A percentile compares a stretch with the other conserved stretches of the same genome.
Conservation (phyloP, 1,140 invertebrate genomes). For the Batillaria attramentaria region DNA sequence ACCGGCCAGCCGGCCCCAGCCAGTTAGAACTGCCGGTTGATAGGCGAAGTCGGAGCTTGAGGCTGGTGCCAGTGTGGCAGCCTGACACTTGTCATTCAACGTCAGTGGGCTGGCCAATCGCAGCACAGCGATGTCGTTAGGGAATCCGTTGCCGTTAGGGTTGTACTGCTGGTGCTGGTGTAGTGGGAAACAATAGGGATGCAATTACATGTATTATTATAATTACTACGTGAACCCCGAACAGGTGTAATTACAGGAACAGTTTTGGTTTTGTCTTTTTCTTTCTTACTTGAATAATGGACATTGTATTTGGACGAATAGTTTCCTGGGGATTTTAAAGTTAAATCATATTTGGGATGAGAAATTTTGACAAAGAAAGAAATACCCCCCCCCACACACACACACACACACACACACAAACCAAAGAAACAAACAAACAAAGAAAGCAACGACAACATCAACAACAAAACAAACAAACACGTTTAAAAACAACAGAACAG, state of each 20-base stretch:
- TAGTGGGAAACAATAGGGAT: not conserved
- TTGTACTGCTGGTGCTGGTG: constrained; percentile 36
- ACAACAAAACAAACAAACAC: not conserved
- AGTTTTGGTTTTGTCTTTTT: too few species aligned
- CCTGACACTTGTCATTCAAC: not conserved
- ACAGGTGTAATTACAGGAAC: not conserved
- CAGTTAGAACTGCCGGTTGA: constrained; percentile 19
- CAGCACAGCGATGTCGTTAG: constrained; percentile 41
- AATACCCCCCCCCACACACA: too few species aligned
- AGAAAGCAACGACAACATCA: not conserved
- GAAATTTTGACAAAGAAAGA: too few species aligned
- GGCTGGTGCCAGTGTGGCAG: constrained; percentile 20
- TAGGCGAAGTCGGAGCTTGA: constrained; percentile 15
- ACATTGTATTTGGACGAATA: not conserved
- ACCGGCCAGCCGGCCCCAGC: constrained; percentile 32
- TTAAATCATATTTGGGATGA: too few species aligned
- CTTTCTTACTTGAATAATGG: not conserved
- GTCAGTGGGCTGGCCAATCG: constrained; percentile 5
- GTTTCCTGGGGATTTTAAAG: too few species aligned
- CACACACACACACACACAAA: too few species aligned
- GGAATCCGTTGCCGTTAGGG: constrained; percentile 37
- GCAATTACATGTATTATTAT: not conserved
- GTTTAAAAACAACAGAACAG: not conserved
- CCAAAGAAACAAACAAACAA: too few species aligned
- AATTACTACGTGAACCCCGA: not conserved